A percentile compares a stretch with the other conserved stretches of the same genome.
Evolutionary conservation across 2,113 vertebrate genomes (phyloP).

Genomic region (Pluvialis apricaria): DNA sequence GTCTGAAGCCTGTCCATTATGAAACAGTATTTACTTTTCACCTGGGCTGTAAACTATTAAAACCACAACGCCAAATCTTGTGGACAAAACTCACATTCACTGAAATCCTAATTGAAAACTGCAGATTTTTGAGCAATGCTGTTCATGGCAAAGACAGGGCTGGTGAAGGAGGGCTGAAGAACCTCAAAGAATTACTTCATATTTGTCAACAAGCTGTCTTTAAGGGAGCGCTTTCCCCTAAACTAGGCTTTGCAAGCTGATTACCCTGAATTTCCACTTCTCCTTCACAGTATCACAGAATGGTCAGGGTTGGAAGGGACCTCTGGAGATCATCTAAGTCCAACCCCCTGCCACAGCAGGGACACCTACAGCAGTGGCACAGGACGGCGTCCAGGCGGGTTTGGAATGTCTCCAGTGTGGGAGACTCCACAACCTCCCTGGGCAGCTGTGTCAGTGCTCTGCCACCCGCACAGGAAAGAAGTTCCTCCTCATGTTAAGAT

Average conservation of each 20-base stretch:
- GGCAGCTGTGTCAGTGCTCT: too few relatives aligned
- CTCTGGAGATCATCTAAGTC: too few relatives aligned
- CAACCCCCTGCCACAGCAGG: too few relatives aligned
- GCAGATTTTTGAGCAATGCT: background rate
- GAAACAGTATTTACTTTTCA: slow-evolving; percentile 24
- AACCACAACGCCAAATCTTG: background rate
- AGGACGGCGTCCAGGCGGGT: too few relatives aligned
- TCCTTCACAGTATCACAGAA: too few relatives aligned
- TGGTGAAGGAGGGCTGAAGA: background rate
- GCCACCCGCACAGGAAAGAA: too few relatives aligned
- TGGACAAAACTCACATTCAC: slow-evolving; percentile 33
- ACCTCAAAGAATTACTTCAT: background rate
- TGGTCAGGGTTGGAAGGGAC: too few relatives aligned
- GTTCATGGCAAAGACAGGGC: background rate
- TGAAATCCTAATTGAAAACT: background rate
- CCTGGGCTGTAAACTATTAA: slow-evolving; percentile 21
- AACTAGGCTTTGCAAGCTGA: background rate
- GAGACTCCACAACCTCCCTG: too few relatives aligned
- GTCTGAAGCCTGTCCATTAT: background rate
- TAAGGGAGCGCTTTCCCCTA: background rate
- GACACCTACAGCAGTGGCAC: too few relatives aligned
- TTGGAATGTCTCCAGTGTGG: too few relatives aligned
- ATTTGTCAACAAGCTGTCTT: background rate
- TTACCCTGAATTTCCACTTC: background rate
- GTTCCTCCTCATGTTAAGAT: too few relatives aligned